Evolutionary conservation across 2,797 vertebrate genomes (phyloP).

Genomic region (Denticeps clupeoides): DNA sequence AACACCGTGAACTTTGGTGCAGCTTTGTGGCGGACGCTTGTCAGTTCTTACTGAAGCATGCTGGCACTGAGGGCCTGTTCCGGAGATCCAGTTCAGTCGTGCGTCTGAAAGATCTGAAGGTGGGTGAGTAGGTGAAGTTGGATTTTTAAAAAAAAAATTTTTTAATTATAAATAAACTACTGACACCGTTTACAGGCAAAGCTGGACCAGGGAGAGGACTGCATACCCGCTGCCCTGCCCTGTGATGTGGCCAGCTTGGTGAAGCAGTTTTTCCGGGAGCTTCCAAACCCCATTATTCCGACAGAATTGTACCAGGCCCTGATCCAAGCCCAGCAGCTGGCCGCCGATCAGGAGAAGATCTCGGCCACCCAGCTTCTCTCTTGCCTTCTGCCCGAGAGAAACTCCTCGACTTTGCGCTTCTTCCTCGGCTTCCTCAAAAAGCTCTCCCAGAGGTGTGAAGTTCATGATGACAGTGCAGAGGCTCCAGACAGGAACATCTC

Average conservation of each 20-base stretch:
- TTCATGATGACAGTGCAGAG: neutral
- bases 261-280: conserved; percentile 80
- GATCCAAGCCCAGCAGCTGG: conserved; percentile 67
- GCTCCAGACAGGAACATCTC: neutral
- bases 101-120: conserved; percentile 72
- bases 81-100: conserved; percentile 75
- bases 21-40: conserved; percentile 76
- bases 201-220: conserved; percentile 63
- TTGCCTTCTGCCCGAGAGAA: conserved; percentile 64
- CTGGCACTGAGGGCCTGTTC: conserved; percentile 75
- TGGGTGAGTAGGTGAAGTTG: conserved; percentile 26
- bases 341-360: conserved; percentile 47
- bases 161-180: neutral
- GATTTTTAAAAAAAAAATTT: neutral
- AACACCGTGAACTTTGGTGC: conserved; percentile 23
- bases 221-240: conserved; percentile 60
- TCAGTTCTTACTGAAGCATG: conserved; percentile 60
- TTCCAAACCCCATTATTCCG: conserved; percentile 72
- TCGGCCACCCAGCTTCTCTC: conserved; percentile 72
- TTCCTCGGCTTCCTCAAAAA: conserved; percentile 73
- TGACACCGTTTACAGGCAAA: conserved; percentile 32
- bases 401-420: conserved; percentile 62
- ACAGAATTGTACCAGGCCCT: conserved; percentile 64
- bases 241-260: conserved; percentile 78
- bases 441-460: conserved; percentile 74